Percentiles rank a stretch among this genome's conserved stretches.
These are phyloP conservation scores for Microcebus ravelobensis DNA, from an alignment of 2,113 vertebrate species.

Conservation along the genomic window DNA sequence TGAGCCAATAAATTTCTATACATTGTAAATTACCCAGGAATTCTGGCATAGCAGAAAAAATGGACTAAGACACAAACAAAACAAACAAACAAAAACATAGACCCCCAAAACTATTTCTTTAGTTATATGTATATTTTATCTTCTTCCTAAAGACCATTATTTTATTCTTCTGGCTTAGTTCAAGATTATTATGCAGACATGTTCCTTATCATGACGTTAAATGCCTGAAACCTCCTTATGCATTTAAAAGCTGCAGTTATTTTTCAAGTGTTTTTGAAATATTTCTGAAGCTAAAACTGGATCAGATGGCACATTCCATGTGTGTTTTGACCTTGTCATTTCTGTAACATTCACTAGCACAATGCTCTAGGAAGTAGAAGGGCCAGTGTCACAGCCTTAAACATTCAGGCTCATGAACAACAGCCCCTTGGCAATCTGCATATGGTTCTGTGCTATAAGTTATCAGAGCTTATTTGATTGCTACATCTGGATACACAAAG, in stretches of 20 bases:
- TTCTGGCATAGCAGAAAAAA: background rate
- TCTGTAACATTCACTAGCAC: background rate
- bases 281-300: background rate
- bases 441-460: background rate
- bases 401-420: background rate
- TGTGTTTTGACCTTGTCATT: background rate
- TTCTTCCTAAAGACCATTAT: background rate
- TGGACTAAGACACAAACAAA: background rate
- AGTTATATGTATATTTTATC: background rate
- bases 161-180: background rate
- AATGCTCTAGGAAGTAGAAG: background rate
- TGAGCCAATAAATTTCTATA: background rate
- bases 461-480: constrained; percentile 40
- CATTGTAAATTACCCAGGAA: background rate
- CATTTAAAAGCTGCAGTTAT: background rate
- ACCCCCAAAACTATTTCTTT: background rate
- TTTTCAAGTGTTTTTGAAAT: constrained; percentile 30
- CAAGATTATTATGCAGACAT: background rate
- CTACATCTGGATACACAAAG: constrained; percentile 60
- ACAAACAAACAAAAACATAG: background rate
- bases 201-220: background rate
- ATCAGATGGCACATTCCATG: background rate
- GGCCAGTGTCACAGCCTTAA: background rate
- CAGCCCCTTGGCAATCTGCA: background rate
- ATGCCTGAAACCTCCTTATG: too few species aligned